Evolutionary conservation across 92 coral and sea anemone genomes (phyloP).

Genomic region (Epizoanthus illoricatus): DNA sequence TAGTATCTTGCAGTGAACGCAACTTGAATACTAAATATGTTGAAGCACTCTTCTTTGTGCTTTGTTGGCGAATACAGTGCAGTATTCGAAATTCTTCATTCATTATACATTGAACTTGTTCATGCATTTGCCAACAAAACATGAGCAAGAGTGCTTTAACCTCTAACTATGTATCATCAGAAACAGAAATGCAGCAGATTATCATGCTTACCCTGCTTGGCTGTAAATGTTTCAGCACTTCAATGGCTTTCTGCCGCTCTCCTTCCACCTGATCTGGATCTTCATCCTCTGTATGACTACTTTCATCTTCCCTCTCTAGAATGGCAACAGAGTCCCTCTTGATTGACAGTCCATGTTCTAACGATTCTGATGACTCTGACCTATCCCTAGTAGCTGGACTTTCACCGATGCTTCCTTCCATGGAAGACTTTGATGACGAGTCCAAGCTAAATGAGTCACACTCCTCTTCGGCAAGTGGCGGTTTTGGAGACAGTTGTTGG

Average conservation of each 20-base stretch:
- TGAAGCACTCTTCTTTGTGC: too few species aligned
- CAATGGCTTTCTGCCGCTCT: conserved; percentile 76
- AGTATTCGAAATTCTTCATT: too few species aligned
- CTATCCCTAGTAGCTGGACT: conserved; percentile 36
- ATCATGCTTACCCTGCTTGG: conserved; percentile 65
- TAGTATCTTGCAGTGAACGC: too few species aligned
- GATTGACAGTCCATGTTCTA: conserved; percentile 16
- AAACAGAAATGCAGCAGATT: background rate
- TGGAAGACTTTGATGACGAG: conserved; percentile 32
- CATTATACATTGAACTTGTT: too few species aligned
- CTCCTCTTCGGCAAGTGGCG: conserved; percentile 32
- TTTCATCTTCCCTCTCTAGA: conserved; percentile 29
- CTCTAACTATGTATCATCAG: too few species aligned
- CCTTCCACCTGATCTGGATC: conserved; percentile 54
- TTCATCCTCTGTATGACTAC: conserved; percentile 41
- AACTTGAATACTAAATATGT: too few species aligned
- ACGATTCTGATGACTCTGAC: conserved; percentile 64
- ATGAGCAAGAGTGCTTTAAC: too few species aligned
- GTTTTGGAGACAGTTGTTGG: conserved; percentile 20
- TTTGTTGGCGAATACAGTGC: too few species aligned
- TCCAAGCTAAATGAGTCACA: conserved; percentile 20
- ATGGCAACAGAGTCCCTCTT: conserved; percentile 65
- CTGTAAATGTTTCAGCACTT: conserved; percentile 66
- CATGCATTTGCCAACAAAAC: too few species aligned
- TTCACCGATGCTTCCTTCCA: conserved; percentile 17